Evolutionary conservation across 2,888 invertebrate species (phyloP), one percentile per base, ranked within the genome.

Genomic region (Drosophila sordidula): DNA sequence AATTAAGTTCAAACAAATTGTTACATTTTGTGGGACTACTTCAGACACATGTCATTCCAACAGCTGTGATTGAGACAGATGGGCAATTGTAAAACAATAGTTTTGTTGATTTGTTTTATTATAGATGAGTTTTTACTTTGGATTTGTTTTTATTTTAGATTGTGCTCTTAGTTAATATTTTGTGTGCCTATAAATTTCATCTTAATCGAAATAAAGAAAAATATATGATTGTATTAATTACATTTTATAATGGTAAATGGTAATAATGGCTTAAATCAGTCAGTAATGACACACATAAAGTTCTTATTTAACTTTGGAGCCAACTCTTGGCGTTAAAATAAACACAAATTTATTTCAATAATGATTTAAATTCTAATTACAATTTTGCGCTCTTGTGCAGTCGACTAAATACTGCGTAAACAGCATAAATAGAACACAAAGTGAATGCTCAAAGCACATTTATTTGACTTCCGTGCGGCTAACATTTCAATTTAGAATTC

Each of bases 401-500:
- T 9, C 16, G 25, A 14, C 14, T 57, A 47, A 32, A n/a, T 29
- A 54, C n/a, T 54, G 12, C 14, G 18, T 38, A 22, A 44, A 18
- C 44, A 16, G 9, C 39, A n/a, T 52, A 62, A 57, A 45, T 64
- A 36, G 55, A 34, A 49, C 14, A 56, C 14, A 36, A 34, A 44
- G 47, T 39, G 18, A n/a, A 18, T 26, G 42, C 36, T 50, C 16
- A 68, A 73, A 62, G 66, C 39, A 58, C n/a, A 65, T 58, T 14
- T 56, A 8, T 16, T 14, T 49, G 22, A 63, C 56, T 63, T 74
- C 58, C 70, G 62, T 59, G 42, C 44, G 34, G 70, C 49, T 61
- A 42, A 34, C 45, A 57, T 51, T 25, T 42, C 57, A 70, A 47
- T 47, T 36, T 6, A 8, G 51, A 61, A 67, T 71, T 54, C 52